phyloP scores from a whole-genome alignment of 2,113 vertebrate genomes.

The Cavia aperea region DNA sequence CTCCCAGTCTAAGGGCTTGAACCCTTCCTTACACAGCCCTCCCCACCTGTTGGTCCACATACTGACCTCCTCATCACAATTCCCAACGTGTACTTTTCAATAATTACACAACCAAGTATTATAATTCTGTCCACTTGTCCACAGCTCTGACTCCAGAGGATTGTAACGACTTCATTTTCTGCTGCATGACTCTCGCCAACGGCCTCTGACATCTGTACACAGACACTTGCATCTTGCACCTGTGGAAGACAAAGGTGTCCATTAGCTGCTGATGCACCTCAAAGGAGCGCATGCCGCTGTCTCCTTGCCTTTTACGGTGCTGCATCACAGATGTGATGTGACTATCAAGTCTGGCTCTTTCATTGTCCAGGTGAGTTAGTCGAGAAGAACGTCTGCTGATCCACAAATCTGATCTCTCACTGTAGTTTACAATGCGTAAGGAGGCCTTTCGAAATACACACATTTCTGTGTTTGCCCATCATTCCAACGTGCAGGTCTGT shows the following conservation, averaged over 20 bases:
- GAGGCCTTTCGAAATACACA: background rate
- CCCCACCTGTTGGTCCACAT: background rate
- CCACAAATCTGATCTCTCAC: background rate
- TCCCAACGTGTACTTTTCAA: constrained; percentile 12
- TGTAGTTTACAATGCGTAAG: background rate
- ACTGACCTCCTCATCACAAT: background rate
- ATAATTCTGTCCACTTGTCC: background rate
- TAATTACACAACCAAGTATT: background rate
- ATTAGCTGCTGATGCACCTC: background rate
- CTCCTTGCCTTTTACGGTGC: background rate
- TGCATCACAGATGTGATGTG: background rate
- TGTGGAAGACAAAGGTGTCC: background rate
- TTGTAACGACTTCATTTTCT: background rate
- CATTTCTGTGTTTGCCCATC: background rate
- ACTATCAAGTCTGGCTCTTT: constrained; percentile 10
- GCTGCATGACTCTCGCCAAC: background rate
- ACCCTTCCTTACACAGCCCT: background rate
- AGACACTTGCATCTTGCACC: background rate
- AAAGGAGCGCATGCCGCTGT: background rate
- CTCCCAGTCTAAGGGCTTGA: accelerated
- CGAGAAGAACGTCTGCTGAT: background rate
- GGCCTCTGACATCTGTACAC: background rate
- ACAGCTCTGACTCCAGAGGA: background rate
- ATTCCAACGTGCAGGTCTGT: background rate
- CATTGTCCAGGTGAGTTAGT: background rate